Evolutionary conservation across 2,888 invertebrate species (phyloP), one percentile per base, ranked within the genome.

Genomic region (Scrobipalpa costella): DNA sequence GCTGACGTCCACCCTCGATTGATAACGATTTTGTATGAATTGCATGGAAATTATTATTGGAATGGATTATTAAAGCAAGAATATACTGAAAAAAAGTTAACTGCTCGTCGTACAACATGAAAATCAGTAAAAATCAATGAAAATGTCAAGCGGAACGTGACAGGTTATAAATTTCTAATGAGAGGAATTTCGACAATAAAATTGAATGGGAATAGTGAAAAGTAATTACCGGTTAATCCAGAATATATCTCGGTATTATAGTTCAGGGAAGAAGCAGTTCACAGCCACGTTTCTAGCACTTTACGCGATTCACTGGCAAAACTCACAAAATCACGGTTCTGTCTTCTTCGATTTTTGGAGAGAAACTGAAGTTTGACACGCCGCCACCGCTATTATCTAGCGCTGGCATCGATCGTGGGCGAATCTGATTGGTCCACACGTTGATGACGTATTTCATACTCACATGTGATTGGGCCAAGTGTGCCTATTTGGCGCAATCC

Each of bases 401-500:
- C 90, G 90, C 90, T 90, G 84, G 84, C 84, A 83, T 84, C 82
- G 86, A 92, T 93, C 95, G 95, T 95, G 95, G 86, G 81, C 77
- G 59, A 74, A 75, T 73, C 9, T 74, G 80, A 93, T 94, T 94
- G 93, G 94, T 76, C 66, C 66, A 70, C 69, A 69, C 69, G 66
- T 66, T 69, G 83, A 85, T 93, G 93, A 92, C 90, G 90, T 90
- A 73, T 75, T 73, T 62, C 44, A 72, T 79, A 76, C 61, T 71
- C 66, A 9, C 5, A 67, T 65, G 21, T 74, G 69, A 93, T 93
- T 93, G 92, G 93, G 70, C 79, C 79, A 77, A 70, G 73, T 78
- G 38, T 72, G 84, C 73, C 83, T 88, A 93, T 93, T 93, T 94
- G 94, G 92, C 93, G 78, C 55, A 36, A 71, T 72, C 57, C 74